Conservation (phyloP, 2,113 vertebrate genomes). For the Mesembrinibis cayennensis region DNA sequence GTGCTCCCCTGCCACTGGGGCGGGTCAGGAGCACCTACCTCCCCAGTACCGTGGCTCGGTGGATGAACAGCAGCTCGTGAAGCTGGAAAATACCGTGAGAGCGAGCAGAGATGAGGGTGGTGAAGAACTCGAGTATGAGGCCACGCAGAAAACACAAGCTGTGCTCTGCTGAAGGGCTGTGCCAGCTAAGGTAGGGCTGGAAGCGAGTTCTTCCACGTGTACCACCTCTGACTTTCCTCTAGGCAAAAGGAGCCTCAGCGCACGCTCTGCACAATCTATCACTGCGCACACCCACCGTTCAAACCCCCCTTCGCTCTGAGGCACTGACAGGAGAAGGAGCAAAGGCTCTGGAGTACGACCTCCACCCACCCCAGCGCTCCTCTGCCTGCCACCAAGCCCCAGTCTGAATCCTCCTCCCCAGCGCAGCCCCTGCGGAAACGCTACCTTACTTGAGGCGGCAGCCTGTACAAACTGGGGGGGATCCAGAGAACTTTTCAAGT, state of each 20-base stretch:
- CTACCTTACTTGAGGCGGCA: neutral
- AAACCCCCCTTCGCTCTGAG: neutral
- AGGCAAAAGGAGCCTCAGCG: neutral
- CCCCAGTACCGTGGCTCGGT: neutral
- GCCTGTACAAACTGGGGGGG: neutral
- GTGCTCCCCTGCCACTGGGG: neutral
- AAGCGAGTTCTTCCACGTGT: accelerated
- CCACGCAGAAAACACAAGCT: accelerated
- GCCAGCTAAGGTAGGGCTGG: neutral
- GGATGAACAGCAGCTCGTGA: neutral
- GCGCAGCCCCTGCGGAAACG: neutral
- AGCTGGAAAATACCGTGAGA: neutral
- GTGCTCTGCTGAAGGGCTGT: neutral
- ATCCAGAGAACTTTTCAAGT: neutral
- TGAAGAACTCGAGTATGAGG: neutral
- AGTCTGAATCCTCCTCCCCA: neutral
- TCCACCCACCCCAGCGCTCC: neutral
- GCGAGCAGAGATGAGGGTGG: neutral
- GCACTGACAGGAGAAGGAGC: neutral
- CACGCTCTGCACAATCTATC: neutral
- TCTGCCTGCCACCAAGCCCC: neutral
- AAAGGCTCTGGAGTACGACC: neutral
- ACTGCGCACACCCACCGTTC: neutral
- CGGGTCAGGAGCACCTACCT: neutral
- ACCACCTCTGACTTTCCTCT: neutral